These are phyloP conservation scores for Notarius quadriscutis DNA, from an alignment of 2,113 vertebrate genomes.

Conservation along the genomic window DNA sequence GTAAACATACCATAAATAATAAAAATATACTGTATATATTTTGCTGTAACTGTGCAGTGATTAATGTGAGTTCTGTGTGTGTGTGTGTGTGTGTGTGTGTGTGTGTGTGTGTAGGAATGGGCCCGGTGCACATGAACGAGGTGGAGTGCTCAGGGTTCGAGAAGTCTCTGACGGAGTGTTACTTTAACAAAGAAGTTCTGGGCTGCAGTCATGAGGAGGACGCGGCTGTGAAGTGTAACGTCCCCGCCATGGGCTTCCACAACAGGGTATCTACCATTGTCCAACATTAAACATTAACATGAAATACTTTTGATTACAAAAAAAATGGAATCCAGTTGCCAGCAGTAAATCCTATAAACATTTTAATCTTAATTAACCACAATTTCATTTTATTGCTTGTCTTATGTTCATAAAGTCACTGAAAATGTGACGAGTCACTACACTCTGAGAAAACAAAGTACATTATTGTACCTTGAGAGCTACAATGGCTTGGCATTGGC, in stretches of 20 bases:
- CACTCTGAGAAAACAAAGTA: no score
- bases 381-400: not conserved
- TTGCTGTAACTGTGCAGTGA: slow-evolving; percentile 17
- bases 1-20: not conserved
- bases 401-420: not conserved
- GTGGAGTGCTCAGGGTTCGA: slow-evolving; percentile 88
- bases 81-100: slow-evolving; percentile 9
- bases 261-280: slow-evolving; percentile 77
- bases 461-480: no score
- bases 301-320: not conserved
- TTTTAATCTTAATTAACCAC: not conserved
- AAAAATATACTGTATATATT: not conserved
- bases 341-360: not conserved
- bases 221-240: slow-evolving; percentile 84
- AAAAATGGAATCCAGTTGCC: not conserved
- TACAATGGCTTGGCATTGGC: no score
- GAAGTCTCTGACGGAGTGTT: slow-evolving; percentile 90
- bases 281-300: not conserved
- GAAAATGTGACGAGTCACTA: not conserved
- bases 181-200: slow-evolving; percentile 80
- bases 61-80: not conserved
- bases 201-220: slow-evolving; percentile 94
- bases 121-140: slow-evolving; percentile 90
- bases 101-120: slow-evolving; percentile 78
- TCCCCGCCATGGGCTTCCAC: slow-evolving; percentile 92